Percentiles rank a stretch among this genome's conserved stretches.
These are phyloP conservation scores for Lycaena phlaeas DNA, from an alignment of 2,888 invertebrate genomes.

Conservation along the genomic window DNA sequence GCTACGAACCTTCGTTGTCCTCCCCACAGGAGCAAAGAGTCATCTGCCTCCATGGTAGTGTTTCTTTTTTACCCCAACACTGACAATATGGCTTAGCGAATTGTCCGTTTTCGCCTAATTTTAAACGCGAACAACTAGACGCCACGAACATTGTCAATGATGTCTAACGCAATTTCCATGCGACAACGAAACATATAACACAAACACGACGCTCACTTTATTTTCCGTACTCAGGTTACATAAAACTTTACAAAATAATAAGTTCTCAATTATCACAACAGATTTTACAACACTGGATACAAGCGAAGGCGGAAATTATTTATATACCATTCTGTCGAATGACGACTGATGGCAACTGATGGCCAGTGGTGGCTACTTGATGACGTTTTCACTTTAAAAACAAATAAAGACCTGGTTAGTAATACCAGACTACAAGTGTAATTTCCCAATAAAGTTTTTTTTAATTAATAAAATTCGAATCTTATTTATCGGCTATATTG, in stretches of 20 bases:
- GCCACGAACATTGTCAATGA: constrained; percentile 19
- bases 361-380: too few relatives aligned
- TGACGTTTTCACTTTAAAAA: too few relatives aligned
- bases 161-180: constrained; percentile 13
- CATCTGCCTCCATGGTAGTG: constrained; percentile 36
- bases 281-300: too few relatives aligned
- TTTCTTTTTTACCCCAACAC: constrained; percentile 39
- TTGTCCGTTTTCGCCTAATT: constrained; percentile 18
- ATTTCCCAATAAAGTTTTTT: too few relatives aligned
- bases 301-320: too few relatives aligned
- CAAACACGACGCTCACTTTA: neutral
- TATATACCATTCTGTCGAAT: too few relatives aligned
- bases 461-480: too few relatives aligned
- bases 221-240: neutral
- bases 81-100: constrained; percentile 46
- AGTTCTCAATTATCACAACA: too few relatives aligned
- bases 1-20: constrained; percentile 52
- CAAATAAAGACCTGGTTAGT: too few relatives aligned
- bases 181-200: neutral
- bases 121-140: constrained; percentile 13
- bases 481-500: too few relatives aligned
- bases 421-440: too few relatives aligned
- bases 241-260: neutral
- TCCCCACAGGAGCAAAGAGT: constrained; percentile 69
- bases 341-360: too few relatives aligned